Base-by-base conservation (phyloP, 2,888 invertebrate species). In the Yponomeuta malinellus region DNA sequence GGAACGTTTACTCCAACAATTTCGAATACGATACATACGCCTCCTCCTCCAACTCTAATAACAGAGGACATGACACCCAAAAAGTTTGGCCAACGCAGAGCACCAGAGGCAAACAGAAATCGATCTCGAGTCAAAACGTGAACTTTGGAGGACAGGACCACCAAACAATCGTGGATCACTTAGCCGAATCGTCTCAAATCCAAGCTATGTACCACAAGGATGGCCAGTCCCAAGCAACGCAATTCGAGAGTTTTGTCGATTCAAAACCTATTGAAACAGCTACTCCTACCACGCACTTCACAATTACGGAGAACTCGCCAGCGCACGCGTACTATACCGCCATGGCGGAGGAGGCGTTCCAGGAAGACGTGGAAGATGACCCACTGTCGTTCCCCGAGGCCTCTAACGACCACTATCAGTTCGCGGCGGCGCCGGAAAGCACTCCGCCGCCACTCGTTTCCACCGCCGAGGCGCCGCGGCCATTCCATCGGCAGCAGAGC, bases 51-150 rank as follows among this genome's bases (percentile, higher is more conserved):
- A 90, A 85, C 73, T 72, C 83, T 43, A 85, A 81, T 72, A 76
- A 86, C 10, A 85, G 84, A 72, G 80, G 83, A 67, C 83, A 82
- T 76, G 81, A 80, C 48, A 79, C 83, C 63, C 80, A 80, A 64
- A 73, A 79, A 1, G 74, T 75, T 31, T 75, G 77, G 74, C 74
- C 77, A 63, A 76, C 73, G 71, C 79, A 80, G 66, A 76, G 74
- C 12, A 83, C 82, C 73, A 89, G 81, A 73, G 83, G 82, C 9
- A 86, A 83, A 76, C 89, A 89, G 73, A 92, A 91, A 74, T 90
- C 92, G 0, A 79, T 90, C 73, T 92, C 92, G 2, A 87, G 87
- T 0, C 92, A 92, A 77, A 91, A 89, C 73, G 85, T 92, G 65
- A 88, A 81, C 71, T 90, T 92, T 76, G 89, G 89, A 12, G 86